Conservation (phyloP, 64 coral and sea anemone species). For the Pocillopora verrucosa region DNA sequence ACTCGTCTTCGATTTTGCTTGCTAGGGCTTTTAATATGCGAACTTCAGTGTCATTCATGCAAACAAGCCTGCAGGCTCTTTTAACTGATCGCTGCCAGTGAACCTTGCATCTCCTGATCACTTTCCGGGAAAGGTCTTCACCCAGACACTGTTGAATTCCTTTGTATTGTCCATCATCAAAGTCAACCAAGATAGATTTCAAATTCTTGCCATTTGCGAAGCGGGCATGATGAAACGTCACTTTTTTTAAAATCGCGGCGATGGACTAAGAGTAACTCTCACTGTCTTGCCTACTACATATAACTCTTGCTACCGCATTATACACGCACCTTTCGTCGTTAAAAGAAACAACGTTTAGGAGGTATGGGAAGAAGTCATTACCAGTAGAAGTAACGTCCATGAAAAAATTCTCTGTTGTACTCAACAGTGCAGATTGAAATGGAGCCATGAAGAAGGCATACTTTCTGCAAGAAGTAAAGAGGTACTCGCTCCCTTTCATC, state of each 20-base stretch:
- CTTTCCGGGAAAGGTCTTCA: constrained; percentile 36
- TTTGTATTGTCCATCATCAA: constrained; percentile 51
- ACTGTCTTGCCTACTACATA: constrained; percentile 51
- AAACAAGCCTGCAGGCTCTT: constrained; percentile 31
- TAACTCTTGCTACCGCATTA: constrained; percentile 43
- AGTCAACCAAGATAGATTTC: constrained; percentile 40
- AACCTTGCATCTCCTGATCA: constrained; percentile 23
- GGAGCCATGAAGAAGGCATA: constrained; percentile 67
- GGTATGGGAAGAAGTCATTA: constrained; percentile 57
- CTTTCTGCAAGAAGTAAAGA: constrained; percentile 47
- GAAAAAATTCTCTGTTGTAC: constrained; percentile 44
- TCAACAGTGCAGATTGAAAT: constrained; percentile 40
- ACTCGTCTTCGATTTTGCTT: constrained; percentile 32
- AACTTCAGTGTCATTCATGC: constrained; percentile 19
- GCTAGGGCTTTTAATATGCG: constrained; percentile 41
- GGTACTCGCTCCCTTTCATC: constrained; percentile 38
- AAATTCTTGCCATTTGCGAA: constrained; percentile 26
- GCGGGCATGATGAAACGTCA: constrained; percentile 12
- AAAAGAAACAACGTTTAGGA: constrained; percentile 54
- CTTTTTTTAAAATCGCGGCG: constrained; percentile 29
- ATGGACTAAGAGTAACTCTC: constrained; percentile 33
- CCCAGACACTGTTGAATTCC: constrained; percentile 28
- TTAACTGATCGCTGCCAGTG: constrained; percentile 59
- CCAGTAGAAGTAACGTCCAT: constrained; percentile 54
- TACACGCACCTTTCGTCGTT: constrained; percentile 50